Conservation (phyloP, 2,113 vertebrate genomes). For the Amphiprion ocellaris region DNA sequence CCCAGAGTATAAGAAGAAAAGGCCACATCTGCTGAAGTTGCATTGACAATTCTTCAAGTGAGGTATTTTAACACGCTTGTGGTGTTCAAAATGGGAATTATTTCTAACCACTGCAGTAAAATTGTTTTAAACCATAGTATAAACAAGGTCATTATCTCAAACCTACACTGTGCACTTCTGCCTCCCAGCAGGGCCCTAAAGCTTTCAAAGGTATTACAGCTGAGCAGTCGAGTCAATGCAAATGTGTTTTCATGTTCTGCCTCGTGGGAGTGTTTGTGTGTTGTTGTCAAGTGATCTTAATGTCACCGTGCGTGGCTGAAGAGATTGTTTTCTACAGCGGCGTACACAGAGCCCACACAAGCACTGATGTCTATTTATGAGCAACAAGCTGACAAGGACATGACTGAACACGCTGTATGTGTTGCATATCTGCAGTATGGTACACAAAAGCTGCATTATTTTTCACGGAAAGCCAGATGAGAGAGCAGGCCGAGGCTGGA, state of each 20-base stretch:
- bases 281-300: constrained; percentile 72
- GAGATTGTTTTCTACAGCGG: constrained; percentile 54
- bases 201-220: constrained; percentile 65
- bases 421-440: constrained; percentile 19
- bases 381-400: constrained; percentile 63
- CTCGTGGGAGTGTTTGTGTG: constrained; percentile 70
- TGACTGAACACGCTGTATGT: constrained; percentile 32
- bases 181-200: constrained; percentile 59
- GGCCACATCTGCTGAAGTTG: background rate
- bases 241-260: constrained; percentile 69
- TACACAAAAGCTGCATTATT: constrained; percentile 30
- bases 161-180: constrained; percentile 37
- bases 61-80: constrained; percentile 16
- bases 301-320: constrained; percentile 57
- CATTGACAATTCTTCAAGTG: background rate
- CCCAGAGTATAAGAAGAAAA: background rate
- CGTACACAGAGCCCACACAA: constrained; percentile 28
- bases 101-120: constrained; percentile 30
- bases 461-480: constrained; percentile 14
- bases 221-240: constrained; percentile 67
- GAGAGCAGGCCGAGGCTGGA: background rate
- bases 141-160: constrained; percentile 70
- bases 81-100: constrained; percentile 24
- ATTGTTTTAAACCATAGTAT: constrained; percentile 43
- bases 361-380: constrained; percentile 57